These are phyloP conservation scores for Cheilosia impressa DNA, from an alignment of 2,888 invertebrate species.

Conservation along the genomic window DNA sequence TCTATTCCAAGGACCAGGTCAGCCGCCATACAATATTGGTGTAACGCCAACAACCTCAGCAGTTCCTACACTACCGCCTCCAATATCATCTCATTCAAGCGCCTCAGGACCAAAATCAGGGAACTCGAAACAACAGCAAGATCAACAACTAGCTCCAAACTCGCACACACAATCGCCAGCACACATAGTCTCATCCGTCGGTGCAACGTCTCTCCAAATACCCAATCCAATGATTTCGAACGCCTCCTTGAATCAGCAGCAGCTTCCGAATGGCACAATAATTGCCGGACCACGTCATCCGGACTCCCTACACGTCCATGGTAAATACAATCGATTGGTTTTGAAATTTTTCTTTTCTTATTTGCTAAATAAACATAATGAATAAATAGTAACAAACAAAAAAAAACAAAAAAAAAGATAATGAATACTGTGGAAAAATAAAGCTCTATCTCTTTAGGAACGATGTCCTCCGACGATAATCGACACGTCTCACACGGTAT, in stretches of 20 bases:
- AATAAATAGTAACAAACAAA: conserved; percentile 11
- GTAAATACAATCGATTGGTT: conserved; percentile 61
- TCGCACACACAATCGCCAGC: conserved; percentile 72
- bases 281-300: conserved; percentile 77
- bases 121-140: conserved; percentile 76
- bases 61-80: conserved; percentile 77
- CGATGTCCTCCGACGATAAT: conserved; percentile 70
- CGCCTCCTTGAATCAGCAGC: conserved; percentile 77
- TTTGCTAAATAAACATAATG: conserved; percentile 16
- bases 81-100: conserved; percentile 77
- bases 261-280: conserved; percentile 79
- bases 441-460: conserved; percentile 68
- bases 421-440: conserved; percentile 67
- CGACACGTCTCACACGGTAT: conserved; percentile 73
- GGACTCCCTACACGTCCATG: conserved; percentile 76
- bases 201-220: conserved; percentile 78
- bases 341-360: conserved; percentile 23
- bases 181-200: conserved; percentile 73
- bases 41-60: conserved; percentile 77
- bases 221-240: conserved; percentile 78
- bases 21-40: conserved; percentile 77
- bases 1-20: conserved; percentile 86
- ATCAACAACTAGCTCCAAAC: conserved; percentile 63
- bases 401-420: background rate
- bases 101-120: conserved; percentile 71